Evolutionary conservation across 1,140 invertebrate species (phyloP), one percentile per base, ranked within the genome.

Genomic region (Helicoverpa zea): DNA sequence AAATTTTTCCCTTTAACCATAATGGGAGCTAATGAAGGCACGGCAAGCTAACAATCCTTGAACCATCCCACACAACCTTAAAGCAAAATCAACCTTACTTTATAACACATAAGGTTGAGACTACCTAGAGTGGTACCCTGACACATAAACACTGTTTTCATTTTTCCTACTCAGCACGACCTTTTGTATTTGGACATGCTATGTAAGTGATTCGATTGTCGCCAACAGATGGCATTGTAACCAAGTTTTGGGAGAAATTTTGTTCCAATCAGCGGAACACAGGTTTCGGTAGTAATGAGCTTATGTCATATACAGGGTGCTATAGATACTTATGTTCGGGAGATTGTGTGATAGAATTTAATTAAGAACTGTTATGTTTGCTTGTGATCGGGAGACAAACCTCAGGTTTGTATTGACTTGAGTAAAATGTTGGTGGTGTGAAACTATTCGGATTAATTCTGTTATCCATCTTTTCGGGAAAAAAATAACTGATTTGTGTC

Each of bases 1-100:
- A 18, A 72, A 56, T 72, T 72, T 56, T 72, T 72, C 68, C 68
- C 68, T 72, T 72, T 56, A 72, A 23, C 49, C 51, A 9, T 72
- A 56, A 72, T 72, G 68, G 68, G 51, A 35, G 68, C 51, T 72
- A 72, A 72, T 72, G 68, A 72, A 72, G 52, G 68, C 43, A 56
- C 4, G 29, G 68, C 51, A 56, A 72, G 18, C 68, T 47, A 51
- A 68, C 68, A 54, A 47, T 54, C 43, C 16, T 72, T 56, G 56
- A 72, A 16, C 68, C 51, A n/a, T 18, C 9, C 12, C 56, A 10
- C 30, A 56, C n/a, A 56, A 2, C 16, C 2, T 9, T 29, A 72
- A 56, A 1, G 35, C 51, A 72, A 10, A 35, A 10, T 10, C 13
- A n/a, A 72, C 51, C 51, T 56, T 72, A 35, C 0, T 10, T 3